Evolutionary conservation across 1,140 invertebrate genomes (phyloP), one percentile per base, ranked within the genome.

Genomic region (Helicoverpa armigera): DNA sequence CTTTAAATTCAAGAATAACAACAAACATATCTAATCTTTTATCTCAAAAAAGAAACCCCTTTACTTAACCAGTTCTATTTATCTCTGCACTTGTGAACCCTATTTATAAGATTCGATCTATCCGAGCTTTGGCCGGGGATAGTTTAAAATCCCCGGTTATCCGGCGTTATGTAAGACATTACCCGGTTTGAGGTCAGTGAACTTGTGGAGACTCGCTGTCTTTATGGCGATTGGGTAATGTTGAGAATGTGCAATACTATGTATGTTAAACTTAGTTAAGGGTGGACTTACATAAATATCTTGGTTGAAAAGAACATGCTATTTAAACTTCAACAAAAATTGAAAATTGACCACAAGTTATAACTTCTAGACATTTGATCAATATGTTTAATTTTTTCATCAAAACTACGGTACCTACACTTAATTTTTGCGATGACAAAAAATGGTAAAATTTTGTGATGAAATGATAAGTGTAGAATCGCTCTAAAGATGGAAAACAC

Each of bases 91-190:
- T 48, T 43, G 10, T 48, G 9, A 43, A n/a, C 31, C 35, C 63
- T 65, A 43, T 65, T 65, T 65, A 65, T 16, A 35, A 13, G 43
- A 67, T 67, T 16, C 16, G 43, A 50, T 67, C n/a, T 67, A 50
- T 67, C 48, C 43, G 58, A 29, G 29, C 58, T 29, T 48, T 16
- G 31, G 10, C 5, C 9, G 63, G n/a, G 35, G 43, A 48, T 23
- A 48, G 43, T 67, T 67, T 67, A 23, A 67, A 67, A 35, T 50
- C 63, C 16, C 43, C n/a, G 63, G n/a, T 50, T 67, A 50, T 67
- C 63, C 35, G 31, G 2, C 43, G 43, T 67, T 67, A 35, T 67
- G 63, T 67, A 67, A 67, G 63, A 50, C 12, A 43, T 35, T 50
- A 67, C 16, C 16, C 16, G 43, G 63, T 67, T 67, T 43, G 43